Conservation (phyloP, 2,888 invertebrate genomes). For the Vesta saturnalis region DNA sequence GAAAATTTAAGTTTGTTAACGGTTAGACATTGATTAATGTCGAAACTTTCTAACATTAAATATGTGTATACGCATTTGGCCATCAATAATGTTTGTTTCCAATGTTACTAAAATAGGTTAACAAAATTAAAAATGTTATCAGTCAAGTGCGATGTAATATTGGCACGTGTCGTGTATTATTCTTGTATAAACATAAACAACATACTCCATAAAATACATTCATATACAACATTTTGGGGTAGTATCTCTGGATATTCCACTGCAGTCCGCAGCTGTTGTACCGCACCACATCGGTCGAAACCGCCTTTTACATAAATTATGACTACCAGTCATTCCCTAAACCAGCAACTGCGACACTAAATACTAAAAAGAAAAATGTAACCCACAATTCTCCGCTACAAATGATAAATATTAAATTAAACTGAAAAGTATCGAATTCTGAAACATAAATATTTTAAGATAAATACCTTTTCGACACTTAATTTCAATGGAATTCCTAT, state of each 20-base stretch:
- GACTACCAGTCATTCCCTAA: slow-evolving; percentile 45
- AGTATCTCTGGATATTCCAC: slow-evolving; percentile 51
- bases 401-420: neutral
- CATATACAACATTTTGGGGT: slow-evolving; percentile 49
- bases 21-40: too few relatives aligned
- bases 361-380: slow-evolving; percentile 23
- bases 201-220: slow-evolving; percentile 47
- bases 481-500: too few relatives aligned
- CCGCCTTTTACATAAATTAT: slow-evolving; percentile 55
- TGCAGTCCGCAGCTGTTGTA: slow-evolving; percentile 41
- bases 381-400: neutral
- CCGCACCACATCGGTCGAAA: slow-evolving; percentile 43
- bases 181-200: slow-evolving; percentile 50
- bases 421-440: neutral
- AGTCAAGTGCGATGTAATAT: slow-evolving; percentile 23
- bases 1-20: too few relatives aligned
- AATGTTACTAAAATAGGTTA: neutral
- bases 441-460: neutral
- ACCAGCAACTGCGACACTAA: slow-evolving; percentile 30
- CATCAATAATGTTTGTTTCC: neutral
- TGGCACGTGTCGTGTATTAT: slow-evolving; percentile 40
- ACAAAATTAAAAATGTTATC: neutral
- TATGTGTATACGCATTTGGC: neutral
- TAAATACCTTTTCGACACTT: too few relatives aligned
- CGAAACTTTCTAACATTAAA: neutral